Conservation (phyloP, 1,140 invertebrate species). For the Heliothis virescens region DNA sequence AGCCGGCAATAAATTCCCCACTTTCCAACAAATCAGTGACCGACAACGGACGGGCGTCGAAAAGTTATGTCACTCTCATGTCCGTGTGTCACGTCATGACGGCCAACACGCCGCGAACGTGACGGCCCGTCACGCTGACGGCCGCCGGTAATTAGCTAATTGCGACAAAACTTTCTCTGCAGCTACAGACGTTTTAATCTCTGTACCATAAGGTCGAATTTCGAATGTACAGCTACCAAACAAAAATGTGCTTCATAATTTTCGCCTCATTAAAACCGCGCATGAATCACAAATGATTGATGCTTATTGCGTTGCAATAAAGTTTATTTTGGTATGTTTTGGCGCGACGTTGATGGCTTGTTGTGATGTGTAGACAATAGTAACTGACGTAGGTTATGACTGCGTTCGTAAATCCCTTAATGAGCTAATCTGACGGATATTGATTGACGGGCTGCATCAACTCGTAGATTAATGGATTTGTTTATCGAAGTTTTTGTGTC, state of each 20-base stretch:
- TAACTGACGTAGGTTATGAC: conserved; percentile 45
- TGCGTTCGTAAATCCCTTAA: conserved; percentile 53
- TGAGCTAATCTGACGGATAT: conserved; percentile 52
- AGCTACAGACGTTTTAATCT: not conserved
- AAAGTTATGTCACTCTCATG: conserved; percentile 68
- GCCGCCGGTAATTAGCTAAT: conserved; percentile 74
- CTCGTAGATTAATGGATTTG: conserved; percentile 46
- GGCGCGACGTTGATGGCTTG: conserved; percentile 39
- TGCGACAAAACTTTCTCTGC: conserved; percentile 52
- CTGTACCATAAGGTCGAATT: not conserved
- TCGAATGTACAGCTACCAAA: not conserved
- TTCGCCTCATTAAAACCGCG: conserved; percentile 48
- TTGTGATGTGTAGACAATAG: conserved; percentile 52
- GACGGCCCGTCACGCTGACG: conserved; percentile 64
- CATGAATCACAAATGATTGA: conserved; percentile 39
- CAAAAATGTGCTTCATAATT: conserved; percentile 36
- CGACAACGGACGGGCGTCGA: conserved; percentile 67
- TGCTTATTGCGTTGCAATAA: conserved; percentile 42
- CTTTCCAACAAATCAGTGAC: conserved; percentile 57
- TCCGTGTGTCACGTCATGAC: conserved; percentile 53
- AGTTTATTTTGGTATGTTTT: conserved; percentile 40
- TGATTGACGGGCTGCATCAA: conserved; percentile 47
- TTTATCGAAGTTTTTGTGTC: conserved; percentile 38
- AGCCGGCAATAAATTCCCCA: conserved; percentile 49
- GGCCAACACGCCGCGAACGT: conserved; percentile 44